Base-by-base conservation (phyloP, 2,888 invertebrate genomes). In the Aporophyla nigra region DNA sequence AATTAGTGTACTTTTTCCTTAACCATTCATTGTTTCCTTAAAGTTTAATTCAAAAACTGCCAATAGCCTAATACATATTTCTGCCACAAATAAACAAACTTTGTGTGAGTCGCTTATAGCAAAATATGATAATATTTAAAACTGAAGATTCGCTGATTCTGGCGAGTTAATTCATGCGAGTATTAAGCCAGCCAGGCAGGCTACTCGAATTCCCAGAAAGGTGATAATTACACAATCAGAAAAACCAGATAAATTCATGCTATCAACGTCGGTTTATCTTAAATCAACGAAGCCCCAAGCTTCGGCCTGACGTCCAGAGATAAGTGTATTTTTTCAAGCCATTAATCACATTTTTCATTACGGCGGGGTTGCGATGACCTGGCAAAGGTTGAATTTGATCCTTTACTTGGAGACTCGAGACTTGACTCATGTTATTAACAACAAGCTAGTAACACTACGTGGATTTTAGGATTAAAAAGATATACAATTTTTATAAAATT, bases 281-380 rank as follows among this genome's bases (percentile, higher is more conserved):
- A 77, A 84, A 81, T 76, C 74, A 68, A 65, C 72, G 70, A 27
- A 63, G 67, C 67, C 65, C 72, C 69, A 68, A 73, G 76, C 79
- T 21, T 51, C 49, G 66, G 76, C 68, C 83, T 78, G 75, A 73
- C 74, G 79, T 79, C 75, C 76, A 78, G 72, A 84, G 87, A 87
- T 87, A 87, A 87, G 86, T 82, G 87, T 80, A 82, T 86, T 87
- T 84, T 84, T 82, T 78, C 76, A 74, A 82, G 61, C 70, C 87
- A 87, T 87, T 84, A 87, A 87, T 87, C 87, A 84, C 86, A 82
- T 82, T 86, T 87, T 87, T 87, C 87, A 87, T 87, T 87, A 84
- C 78, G 43, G 62, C 66, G 68, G 74, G 69, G 77, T 66, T 71
- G 72, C 78, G 72, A 77, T 85, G 83, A 87, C 85, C 86, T 74